phyloP scores from a whole-genome alignment of 2,113 vertebrate genomes.

The Pycnonotus jocosus region DNA sequence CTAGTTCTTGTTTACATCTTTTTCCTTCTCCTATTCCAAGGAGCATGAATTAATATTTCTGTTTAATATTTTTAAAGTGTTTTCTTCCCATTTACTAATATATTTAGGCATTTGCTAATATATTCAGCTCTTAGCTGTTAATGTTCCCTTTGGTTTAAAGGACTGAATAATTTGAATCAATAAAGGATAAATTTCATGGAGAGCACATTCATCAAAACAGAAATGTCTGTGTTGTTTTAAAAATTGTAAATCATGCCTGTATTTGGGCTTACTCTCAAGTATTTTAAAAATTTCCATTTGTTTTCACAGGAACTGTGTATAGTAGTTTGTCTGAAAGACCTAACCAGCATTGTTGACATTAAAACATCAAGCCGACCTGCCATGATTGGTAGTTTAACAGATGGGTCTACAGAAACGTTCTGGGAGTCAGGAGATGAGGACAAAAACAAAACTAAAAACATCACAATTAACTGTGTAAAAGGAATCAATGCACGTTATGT shows the following conservation, averaged over 20 bases:
- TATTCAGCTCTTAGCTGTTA: neutral
- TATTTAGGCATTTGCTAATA: neutral
- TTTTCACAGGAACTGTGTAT: conserved; percentile 87
- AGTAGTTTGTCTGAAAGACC: conserved; percentile 92
- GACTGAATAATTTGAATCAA: neutral
- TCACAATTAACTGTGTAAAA: conserved; percentile 95
- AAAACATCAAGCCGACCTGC: conserved; percentile 97
- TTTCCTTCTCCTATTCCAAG: neutral
- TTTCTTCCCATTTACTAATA: neutral
- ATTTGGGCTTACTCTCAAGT: neutral
- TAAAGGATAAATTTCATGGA: neutral
- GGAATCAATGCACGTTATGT: conserved; percentile 92
- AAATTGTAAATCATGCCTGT: neutral
- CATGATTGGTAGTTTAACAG: conserved; percentile 98
- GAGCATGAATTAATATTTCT: neutral
- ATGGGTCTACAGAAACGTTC: conserved; percentile 97
- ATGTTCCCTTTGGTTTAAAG: neutral
- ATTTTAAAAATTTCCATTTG: neutral
- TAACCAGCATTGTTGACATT: conserved; percentile 94
- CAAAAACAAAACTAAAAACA: conserved; percentile 98
- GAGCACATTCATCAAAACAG: neutral
- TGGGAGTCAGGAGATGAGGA: conserved; percentile 99
- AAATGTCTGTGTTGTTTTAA: neutral
- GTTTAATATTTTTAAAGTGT: neutral
- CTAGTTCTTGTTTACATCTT: neutral